Base-by-base conservation (phyloP, 2,888 invertebrate genomes). In the Hedychridium roseum region DNA sequence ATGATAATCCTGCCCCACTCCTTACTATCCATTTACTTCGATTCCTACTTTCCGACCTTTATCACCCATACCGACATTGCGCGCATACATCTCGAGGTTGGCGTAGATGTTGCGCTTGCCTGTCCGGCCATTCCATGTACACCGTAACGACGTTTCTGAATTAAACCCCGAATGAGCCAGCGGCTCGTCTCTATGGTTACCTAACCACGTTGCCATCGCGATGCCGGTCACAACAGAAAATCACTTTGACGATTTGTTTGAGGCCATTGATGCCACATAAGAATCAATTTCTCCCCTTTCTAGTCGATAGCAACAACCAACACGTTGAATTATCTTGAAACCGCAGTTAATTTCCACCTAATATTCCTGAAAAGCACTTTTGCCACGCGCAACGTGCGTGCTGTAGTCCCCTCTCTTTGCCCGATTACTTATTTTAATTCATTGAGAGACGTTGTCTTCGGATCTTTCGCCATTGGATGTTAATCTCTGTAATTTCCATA, bases 211-310 rank as follows among this genome's bases (percentile, higher is more conserved):
- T 78, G 76, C 78, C 78, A 78, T 77, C 77, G 78, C 68, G 70
- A 78, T 76, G 57, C 65, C 53, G 45, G 63, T 55, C 78, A 78
- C 78, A 78, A 78, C 78, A 78, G 53, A 60, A 72, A 76, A 76
- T 76, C 75, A 74, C 72, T 76, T 65, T 74, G 72, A 75, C 75
- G 71, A 74, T 75, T 74, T 70, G 71, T 74, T 76, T 72, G 69
- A 71, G 64, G 68, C 70, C 68, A 70, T 73, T 71, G 74, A 74
- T 71, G 64, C 64, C 65, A 64, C 65, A 54, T 60, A 57, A 51
- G 66, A 69, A 69, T 70, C 68, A 69, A 69, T 70, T 69, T 58
- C 46, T 41, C 43, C 23, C 32, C 14, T 43, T 34, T 14, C 12
- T n/a, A 32, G 18, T 12, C 5, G 5, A 31, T 14, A 31, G n/a